phyloP scores from a whole-genome alignment of 2,888 invertebrate species.

The Diloba caeruleocephala region DNA sequence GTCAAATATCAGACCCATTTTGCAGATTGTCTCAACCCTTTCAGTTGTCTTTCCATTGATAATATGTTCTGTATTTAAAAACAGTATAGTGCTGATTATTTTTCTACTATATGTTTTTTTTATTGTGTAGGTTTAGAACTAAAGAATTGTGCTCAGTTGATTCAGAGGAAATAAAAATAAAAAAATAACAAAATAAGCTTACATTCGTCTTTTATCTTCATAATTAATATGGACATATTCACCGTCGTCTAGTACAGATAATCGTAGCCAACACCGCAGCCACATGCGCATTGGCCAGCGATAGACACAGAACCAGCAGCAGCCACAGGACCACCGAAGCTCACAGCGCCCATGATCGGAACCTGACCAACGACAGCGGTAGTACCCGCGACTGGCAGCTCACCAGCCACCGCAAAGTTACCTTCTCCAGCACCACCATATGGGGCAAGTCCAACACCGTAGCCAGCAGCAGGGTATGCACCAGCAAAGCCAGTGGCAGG shows the following conservation, averaged over 20 bases:
- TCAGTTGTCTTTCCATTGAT: too few species aligned
- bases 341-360: constrained; percentile 64
- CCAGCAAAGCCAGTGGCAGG: not conserved
- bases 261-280: constrained; percentile 7
- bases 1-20: too few species aligned
- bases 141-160: too few species aligned
- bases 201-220: not conserved
- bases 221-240: not conserved
- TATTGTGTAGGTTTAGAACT: too few species aligned
- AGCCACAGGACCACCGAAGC: constrained; percentile 63
- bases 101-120: too few species aligned
- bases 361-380: constrained; percentile 59
- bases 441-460: constrained; percentile 22
- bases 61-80: too few species aligned
- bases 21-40: too few species aligned
- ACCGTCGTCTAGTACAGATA: not conserved
- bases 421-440: constrained; percentile 50
- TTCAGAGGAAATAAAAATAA: too few species aligned
- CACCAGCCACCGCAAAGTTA: constrained; percentile 47
- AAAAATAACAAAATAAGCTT: too few species aligned
- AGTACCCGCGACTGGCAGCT: constrained; percentile 51
- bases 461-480: constrained; percentile 5
- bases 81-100: too few species aligned
- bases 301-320: constrained; percentile 67
- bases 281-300: constrained; percentile 60